Conservation (phyloP, 2,797 vertebrate species). For the Hydrophis major region DNA sequence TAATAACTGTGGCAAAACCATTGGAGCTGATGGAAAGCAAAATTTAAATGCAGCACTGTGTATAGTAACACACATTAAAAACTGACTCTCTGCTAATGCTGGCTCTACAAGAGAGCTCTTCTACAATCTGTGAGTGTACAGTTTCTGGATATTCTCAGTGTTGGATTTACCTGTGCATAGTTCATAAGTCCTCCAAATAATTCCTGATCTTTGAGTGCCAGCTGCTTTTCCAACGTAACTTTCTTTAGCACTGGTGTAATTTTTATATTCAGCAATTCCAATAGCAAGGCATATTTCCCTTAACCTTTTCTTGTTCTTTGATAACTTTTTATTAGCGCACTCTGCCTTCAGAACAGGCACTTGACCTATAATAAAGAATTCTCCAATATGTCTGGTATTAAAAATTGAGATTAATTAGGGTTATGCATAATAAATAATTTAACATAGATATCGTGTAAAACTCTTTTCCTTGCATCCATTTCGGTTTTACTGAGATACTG, state of each 20-base stretch:
- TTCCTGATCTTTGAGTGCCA: neutral
- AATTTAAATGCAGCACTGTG: neutral
- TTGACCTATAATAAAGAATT: neutral
- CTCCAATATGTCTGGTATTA: neutral
- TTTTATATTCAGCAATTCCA: neutral
- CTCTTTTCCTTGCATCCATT: neutral
- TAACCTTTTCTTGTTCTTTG: conserved; percentile 8
- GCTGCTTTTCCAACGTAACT: neutral
- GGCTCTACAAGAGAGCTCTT: neutral
- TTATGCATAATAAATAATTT: neutral
- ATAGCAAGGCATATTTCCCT: neutral
- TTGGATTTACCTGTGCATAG: neutral
- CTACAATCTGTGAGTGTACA: neutral
- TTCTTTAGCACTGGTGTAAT: neutral
- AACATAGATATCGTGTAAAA: neutral
- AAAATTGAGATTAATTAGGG: neutral
- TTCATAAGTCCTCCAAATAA: neutral
- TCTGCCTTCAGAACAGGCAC: neutral
- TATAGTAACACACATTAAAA: neutral
- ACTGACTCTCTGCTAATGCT: neutral
- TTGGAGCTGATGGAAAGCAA: neutral
- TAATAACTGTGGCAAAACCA: neutral
- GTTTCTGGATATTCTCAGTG: neutral
- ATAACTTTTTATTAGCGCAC: conserved; percentile 9
- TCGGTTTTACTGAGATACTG: neutral